These are phyloP conservation scores for Scrobipalpa costella DNA, from an alignment of 2,888 invertebrate genomes.

Conservation along the genomic window DNA sequence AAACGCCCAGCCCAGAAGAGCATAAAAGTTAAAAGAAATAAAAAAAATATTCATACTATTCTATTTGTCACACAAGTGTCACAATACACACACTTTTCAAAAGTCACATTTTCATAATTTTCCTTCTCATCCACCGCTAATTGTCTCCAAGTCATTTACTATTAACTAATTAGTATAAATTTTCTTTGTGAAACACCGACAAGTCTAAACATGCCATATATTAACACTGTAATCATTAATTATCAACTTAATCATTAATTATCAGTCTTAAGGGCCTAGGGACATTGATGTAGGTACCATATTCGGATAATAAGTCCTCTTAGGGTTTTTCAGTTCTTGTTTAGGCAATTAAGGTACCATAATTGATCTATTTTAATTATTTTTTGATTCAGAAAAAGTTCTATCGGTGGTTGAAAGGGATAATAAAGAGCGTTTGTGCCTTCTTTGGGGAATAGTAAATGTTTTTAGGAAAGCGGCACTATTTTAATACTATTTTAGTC, in stretches of 20 bases:
- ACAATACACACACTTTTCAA: not conserved
- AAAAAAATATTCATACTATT: not conserved
- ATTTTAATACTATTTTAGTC: too few species aligned
- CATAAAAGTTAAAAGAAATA: too few species aligned
- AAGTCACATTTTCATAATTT: conserved; percentile 12
- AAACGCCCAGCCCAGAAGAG: too few species aligned
- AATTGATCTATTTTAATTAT: conserved; percentile 20
- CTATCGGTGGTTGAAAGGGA: conserved; percentile 8
- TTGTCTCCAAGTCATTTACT: not conserved
- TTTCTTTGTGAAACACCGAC: conserved; percentile 12
- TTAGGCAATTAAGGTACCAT: conserved; percentile 14
- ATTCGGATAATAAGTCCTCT: conserved; percentile 5
- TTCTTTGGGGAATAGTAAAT: not conserved
- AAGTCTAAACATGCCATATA: not conserved
- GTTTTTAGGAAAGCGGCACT: conserved; percentile 12
- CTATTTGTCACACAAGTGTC: not conserved
- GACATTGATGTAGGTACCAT: conserved; percentile 13
- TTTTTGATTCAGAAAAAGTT: conserved; percentile 19
- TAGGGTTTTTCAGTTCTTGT: conserved; percentile 17
- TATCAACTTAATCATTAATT: conserved; percentile 18
- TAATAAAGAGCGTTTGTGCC: not conserved
- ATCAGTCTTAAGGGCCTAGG: not conserved
- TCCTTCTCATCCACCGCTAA: not conserved
- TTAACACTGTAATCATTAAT: conserved; percentile 10
- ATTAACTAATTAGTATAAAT: conserved; percentile 4